Conservation (phyloP, 2,113 vertebrate genomes). For the Microcebus tavaratra region DNA sequence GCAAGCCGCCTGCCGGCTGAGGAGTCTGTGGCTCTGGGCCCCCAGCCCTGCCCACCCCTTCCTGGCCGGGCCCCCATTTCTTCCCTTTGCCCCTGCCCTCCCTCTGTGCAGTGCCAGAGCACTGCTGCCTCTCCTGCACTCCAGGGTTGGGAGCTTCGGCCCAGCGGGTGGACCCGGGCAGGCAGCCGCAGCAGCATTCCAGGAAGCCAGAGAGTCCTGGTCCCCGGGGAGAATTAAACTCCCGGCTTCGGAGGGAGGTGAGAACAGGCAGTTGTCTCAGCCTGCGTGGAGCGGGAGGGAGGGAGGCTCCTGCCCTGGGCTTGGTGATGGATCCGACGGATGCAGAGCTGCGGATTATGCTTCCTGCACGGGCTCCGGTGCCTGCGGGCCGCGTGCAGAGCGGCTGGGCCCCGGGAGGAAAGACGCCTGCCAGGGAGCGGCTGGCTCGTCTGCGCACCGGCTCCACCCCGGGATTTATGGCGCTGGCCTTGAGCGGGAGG, state of each 20-base stretch:
- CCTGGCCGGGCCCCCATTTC: not conserved
- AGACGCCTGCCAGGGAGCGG: not conserved
- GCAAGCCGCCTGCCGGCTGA: not conserved
- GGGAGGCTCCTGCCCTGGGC: not conserved
- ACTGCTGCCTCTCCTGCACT: not conserved
- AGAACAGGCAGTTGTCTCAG: not conserved
- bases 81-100: not conserved
- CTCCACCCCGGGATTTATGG: slow-evolving; percentile 41
- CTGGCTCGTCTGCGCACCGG: not conserved
- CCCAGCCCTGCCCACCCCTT: not conserved
- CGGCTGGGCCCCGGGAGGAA: not conserved
- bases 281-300: not conserved
- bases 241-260: not conserved
- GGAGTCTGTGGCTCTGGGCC: not conserved
- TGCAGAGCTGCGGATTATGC: not conserved
- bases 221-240: not conserved
- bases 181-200: not conserved
- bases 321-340: slow-evolving; percentile 43
- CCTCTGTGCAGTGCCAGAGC: no score
- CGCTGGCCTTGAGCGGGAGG: slow-evolving; percentile 51
- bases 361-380: rapidly evolving
- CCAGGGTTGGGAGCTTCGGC: not conserved
- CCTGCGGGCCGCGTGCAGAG: not conserved
- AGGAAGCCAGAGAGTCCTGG: not conserved
- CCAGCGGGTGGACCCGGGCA: not conserved